These are phyloP conservation scores for Melanotaenia trifasciata DNA, from an alignment of 2,797 vertebrate genomes.

Conservation along the genomic window DNA sequence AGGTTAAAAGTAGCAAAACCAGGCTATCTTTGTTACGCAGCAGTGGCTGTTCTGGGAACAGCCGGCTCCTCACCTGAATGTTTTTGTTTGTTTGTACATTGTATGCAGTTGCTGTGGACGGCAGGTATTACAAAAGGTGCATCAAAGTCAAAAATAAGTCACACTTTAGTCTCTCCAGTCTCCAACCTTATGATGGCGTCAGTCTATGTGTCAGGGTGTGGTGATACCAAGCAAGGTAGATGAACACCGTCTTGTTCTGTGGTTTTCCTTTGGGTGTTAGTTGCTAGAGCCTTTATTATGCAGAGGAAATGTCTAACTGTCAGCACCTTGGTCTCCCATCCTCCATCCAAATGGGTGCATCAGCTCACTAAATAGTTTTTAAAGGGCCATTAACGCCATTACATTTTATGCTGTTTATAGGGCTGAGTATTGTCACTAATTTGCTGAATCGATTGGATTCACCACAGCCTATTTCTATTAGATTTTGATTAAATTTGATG, in stretches of 20 bases:
- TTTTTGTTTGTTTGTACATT: background rate
- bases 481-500: background rate
- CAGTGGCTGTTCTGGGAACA: background rate
- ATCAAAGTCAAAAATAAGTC: background rate
- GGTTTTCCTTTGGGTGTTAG: background rate
- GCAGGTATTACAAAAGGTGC: background rate
- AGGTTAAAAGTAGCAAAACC: conserved; percentile 57
- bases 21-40: conserved; percentile 22
- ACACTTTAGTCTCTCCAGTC: background rate
- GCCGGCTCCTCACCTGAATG: background rate
- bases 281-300: background rate
- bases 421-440: no score
- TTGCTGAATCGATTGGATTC: no score
- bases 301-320: conserved; percentile 1
- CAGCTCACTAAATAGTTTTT: background rate
- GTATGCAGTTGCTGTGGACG: background rate
- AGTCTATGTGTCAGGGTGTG: conserved; percentile 26
- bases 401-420: background rate
- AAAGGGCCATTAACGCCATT: background rate
- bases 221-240: conserved; percentile 1
- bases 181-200: background rate
- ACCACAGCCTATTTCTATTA: no score
- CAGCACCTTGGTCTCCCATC: background rate
- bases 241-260: background rate
- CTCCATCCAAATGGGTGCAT: background rate